These are phyloP conservation scores for Thalassarche chlororhynchos DNA, from an alignment of 2,113 vertebrate genomes.

Conservation along the genomic window DNA sequence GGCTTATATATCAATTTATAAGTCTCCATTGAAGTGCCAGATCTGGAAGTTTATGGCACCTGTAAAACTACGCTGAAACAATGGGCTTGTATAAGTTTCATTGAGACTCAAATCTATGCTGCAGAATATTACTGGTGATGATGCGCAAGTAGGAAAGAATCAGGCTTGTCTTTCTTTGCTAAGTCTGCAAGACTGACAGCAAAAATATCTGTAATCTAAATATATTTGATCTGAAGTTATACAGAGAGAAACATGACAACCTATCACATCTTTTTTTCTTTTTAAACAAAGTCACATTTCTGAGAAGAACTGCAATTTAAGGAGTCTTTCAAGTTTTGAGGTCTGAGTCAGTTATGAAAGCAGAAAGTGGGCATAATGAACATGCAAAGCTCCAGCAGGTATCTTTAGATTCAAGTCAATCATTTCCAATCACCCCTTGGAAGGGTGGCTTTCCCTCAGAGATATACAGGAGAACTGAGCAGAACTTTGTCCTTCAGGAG, in stretches of 20 bases:
- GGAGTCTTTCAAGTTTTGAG: constrained; percentile 47
- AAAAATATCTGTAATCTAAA: constrained; percentile 60
- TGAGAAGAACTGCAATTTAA: constrained; percentile 24
- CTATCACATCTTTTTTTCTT: constrained; percentile 41
- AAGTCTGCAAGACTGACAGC: constrained; percentile 34
- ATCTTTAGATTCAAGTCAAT: neutral
- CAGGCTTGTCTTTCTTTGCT: constrained; percentile 15
- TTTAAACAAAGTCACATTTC: constrained; percentile 47
- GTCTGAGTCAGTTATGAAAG: constrained; percentile 48
- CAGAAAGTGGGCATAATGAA: neutral
- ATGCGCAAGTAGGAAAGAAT: constrained; percentile 11
- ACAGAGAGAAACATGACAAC: constrained; percentile 55
- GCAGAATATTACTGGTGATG: neutral
- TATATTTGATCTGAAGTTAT: constrained; percentile 60
- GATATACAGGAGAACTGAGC: neutral
- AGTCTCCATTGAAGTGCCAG: neutral
- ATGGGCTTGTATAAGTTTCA: neutral
- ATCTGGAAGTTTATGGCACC: neutral
- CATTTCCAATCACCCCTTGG: neutral
- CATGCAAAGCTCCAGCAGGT: neutral
- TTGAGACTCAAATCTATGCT: neutral
- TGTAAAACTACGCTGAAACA: neutral
- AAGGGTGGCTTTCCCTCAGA: neutral
- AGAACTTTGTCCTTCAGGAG: neutral
- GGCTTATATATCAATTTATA: neutral